Percentiles rank a stretch among this genome's conserved stretches.
phyloP scores from a whole-genome alignment of 1,140 invertebrate genomes.

The Bombus pascuorum region DNA sequence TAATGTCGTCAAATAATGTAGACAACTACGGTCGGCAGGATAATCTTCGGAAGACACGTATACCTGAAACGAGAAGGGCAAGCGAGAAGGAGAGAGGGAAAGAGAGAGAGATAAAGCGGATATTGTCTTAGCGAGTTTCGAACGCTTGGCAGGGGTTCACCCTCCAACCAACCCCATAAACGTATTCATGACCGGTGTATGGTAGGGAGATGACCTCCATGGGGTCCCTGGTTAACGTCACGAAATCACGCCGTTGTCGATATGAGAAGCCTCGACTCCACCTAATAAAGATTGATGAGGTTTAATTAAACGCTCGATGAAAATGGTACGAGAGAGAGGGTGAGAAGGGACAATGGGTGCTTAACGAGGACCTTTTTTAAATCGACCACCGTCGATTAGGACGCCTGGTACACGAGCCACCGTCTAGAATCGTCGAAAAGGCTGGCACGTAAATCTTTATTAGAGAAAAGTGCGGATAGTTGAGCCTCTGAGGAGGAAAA shows the following conservation, averaged over 20 bases:
- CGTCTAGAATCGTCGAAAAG: too few relatives aligned
- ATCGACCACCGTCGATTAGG: slow-evolving; percentile 40
- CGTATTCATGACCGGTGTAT: slow-evolving; percentile 74
- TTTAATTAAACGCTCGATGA: slow-evolving; percentile 78
- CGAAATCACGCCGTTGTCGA: slow-evolving; percentile 75
- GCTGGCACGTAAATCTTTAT: not conserved
- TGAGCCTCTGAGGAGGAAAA: not conserved
- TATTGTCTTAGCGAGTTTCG: slow-evolving; percentile 75
- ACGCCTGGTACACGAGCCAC: not conserved
- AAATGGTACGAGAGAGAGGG: slow-evolving; percentile 50
- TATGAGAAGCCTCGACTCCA: slow-evolving; percentile 68
- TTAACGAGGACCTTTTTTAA: slow-evolving; percentile 49
- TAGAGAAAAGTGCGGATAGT: not conserved
- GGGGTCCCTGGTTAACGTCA: slow-evolving; percentile 69
- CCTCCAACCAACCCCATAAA: slow-evolving; percentile 72
- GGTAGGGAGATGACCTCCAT: slow-evolving; percentile 41
- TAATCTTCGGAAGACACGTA: slow-evolving; percentile 54
- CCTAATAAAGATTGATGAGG: slow-evolving; percentile 80
- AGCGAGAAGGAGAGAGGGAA: not conserved
- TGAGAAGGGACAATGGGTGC: slow-evolving; percentile 25
- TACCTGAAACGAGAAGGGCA: slow-evolving; percentile 21
- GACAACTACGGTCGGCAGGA: slow-evolving; percentile 47
- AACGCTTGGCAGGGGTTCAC: slow-evolving; percentile 65
- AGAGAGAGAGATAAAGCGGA: slow-evolving; percentile 29
- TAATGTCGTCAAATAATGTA: slow-evolving; percentile 61